A percentile compares a stretch with the other conserved stretches of the same genome.
Evolutionary conservation across 2,888 invertebrate species (phyloP).

Genomic region (Strigamia crassipes): DNA sequence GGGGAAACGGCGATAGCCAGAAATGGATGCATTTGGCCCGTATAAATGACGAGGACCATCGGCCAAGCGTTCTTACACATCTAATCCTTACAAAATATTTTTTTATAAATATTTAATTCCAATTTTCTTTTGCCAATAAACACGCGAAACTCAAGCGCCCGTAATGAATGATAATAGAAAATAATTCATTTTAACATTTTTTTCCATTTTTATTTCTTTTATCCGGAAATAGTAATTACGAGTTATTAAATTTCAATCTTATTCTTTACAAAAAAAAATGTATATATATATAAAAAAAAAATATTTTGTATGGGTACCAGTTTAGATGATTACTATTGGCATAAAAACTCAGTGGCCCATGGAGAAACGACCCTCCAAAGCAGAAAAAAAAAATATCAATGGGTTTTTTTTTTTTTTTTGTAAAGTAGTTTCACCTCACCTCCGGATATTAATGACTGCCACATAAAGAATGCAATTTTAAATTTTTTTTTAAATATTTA

Average conservation of each 20-base stretch:
- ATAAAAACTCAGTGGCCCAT: neutral
- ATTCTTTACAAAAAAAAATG: neutral
- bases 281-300: too few species aligned
- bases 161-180: neutral
- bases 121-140: neutral
- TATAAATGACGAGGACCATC: neutral
- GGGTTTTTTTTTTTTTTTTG: neutral
- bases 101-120: neutral
- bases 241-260: neutral
- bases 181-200: too few species aligned
- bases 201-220: too few species aligned
- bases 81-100: neutral
- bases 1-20: neutral
- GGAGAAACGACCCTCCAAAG: neutral
- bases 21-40: slow-evolving; percentile 8
- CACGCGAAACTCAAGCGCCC: too few species aligned
- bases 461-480: neutral
- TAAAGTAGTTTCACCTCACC: neutral
- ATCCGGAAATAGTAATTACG: neutral
- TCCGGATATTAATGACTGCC: neutral
- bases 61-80: neutral
- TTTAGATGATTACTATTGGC: neutral
- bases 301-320: neutral
- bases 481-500: neutral
- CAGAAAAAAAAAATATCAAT: neutral